These are phyloP conservation scores for Tychaedon coryphoeus DNA, from an alignment of 2,113 vertebrate genomes.

Conservation along the genomic window DNA sequence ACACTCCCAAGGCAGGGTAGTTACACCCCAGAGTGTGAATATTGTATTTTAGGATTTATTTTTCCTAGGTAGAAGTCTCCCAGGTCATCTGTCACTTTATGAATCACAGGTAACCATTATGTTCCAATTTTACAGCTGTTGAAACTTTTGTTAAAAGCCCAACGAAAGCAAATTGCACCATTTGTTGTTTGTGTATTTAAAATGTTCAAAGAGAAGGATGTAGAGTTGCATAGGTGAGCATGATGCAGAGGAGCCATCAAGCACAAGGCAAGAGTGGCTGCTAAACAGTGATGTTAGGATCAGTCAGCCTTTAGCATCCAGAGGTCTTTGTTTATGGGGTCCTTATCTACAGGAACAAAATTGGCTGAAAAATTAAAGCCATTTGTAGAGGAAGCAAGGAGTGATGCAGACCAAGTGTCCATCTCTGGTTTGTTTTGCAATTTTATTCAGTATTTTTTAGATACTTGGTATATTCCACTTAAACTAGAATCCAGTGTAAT, in stretches of 20 bases:
- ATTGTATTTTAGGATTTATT: neutral
- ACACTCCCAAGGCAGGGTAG: conserved; percentile 23
- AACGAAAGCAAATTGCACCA: neutral
- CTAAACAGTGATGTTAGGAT: neutral
- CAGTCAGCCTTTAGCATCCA: neutral
- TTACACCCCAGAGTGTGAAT: neutral
- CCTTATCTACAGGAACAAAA: neutral
- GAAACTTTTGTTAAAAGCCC: neutral
- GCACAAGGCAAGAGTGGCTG: neutral
- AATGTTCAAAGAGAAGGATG: neutral
- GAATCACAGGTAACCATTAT: neutral
- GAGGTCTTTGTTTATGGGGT: neutral
- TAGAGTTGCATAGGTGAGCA: neutral
- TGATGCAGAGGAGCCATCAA: neutral
- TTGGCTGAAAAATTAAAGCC: neutral
- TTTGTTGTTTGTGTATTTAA: neutral
- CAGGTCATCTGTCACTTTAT: neutral
- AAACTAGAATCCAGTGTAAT: neutral
- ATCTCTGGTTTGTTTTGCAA: neutral
- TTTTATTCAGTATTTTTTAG: neutral
- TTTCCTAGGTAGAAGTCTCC: neutral
- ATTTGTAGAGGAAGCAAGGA: neutral
- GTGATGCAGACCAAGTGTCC: neutral
- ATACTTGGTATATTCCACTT: neutral
- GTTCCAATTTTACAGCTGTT: neutral